A percentile compares a stretch with the other conserved stretches of the same genome.
Evolutionary conservation across 2,797 vertebrate species (phyloP).

Genomic region (Esox lucius): DNA sequence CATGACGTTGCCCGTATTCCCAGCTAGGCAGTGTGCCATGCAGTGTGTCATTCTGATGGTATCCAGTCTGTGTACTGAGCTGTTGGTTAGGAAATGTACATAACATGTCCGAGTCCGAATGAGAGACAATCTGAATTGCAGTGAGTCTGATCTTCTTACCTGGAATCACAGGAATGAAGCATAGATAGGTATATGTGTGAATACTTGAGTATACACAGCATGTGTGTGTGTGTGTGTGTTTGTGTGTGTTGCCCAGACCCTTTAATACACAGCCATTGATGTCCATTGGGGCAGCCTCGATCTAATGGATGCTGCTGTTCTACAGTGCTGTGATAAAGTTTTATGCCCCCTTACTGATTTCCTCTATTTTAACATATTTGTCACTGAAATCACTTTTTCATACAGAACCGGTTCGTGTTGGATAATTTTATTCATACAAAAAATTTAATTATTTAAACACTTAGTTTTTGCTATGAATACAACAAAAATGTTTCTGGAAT

Average conservation of each 20-base stretch:
- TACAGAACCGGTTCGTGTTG: too few species aligned
- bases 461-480: too few species aligned
- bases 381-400: too few species aligned
- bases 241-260: slow-evolving; percentile 11
- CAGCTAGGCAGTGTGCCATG: not conserved
- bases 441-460: too few species aligned
- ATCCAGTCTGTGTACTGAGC: slow-evolving; percentile 15
- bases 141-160: slow-evolving; percentile 28
- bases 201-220: not conserved
- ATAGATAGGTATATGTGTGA: slow-evolving; percentile 14
- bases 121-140: not conserved
- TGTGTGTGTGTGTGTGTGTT: slow-evolving; percentile 15
- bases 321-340: too few species aligned
- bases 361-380: too few species aligned
- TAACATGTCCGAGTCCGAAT: slow-evolving; percentile 27
- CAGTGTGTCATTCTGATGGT: slow-evolving; percentile 9
- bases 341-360: too few species aligned
- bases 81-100: slow-evolving; percentile 17
- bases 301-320: too few species aligned
- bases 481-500: too few species aligned
- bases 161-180: slow-evolving; percentile 23
- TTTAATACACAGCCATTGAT: not conserved
- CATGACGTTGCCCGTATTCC: slow-evolving; percentile 20
- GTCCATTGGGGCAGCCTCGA: too few species aligned
- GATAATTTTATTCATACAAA: too few species aligned